Evolutionary conservation across 2,888 invertebrate species (phyloP), one percentile per base, ranked within the genome.

Genomic region (Galerucella calmariensis): DNA sequence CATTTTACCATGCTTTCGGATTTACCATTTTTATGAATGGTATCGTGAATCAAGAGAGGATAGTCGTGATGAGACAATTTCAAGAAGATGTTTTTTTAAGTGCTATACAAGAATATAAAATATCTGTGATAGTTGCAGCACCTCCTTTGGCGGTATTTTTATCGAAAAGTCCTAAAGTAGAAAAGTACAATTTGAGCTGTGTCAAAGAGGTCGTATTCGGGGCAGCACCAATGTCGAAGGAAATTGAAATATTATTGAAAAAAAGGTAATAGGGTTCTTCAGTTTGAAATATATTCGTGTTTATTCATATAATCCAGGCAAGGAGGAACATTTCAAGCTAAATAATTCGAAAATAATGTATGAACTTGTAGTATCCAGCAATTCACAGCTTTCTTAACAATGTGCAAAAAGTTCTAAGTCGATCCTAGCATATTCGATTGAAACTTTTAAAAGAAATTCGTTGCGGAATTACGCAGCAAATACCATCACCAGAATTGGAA

Each of bases 141-240:
- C 97, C 97, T 1, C 95, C 96, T 0, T 88, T 97, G 51, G 91
- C 95, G 84, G 91, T 95, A 53, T 94, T 96, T 84, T 86, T 97
- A 74, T 93, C 94, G 0, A 95, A 96, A 86, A 92, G 94, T 84
- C 95, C 95, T 0, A 87, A 94, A 68, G 93, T 95, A 8, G 88
- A 91, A 41, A 90, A 93, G 75, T 95, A 93, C 83, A 92, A 97
- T 85, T 87, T 97, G 72, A 91, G 92, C 0, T 92, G 91, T 9
- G 84, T 97, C 2, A 89, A 90, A 80, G 89, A 90, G 59, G 88
- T 95, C 63, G 89, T 93, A 85, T 92, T 92, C 82, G 96, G 95
- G 1, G 96, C 96, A 3, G 96, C 96, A 0, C 94, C 96, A 0
- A 88, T 96, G 3, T 93, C 94, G 0, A 90, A 90, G 79, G 92